Evolutionary conservation across 2,888 invertebrate genomes (phyloP), one percentile per base, ranked within the genome.

Genomic region (Hedychridium roseum): DNA sequence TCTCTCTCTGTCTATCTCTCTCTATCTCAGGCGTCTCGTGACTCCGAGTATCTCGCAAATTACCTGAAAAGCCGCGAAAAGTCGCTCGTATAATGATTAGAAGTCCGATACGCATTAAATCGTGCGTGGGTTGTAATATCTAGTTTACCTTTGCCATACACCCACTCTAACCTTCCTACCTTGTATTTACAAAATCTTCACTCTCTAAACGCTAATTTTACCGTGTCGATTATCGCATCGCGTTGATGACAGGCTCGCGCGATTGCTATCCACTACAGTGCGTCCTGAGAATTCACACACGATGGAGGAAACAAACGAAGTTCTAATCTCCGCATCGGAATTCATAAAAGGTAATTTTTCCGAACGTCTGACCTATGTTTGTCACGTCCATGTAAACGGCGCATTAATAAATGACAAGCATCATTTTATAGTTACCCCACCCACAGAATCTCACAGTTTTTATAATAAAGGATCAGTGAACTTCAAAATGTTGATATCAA

Each of bases 291-390:
- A 45, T 35, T 31, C 34, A 38, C 34, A 30, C 32, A 70, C 42
- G 43, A 77, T 77, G 77, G 76, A 76, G 45, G 71, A 74, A 47
- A 68, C 66, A 54, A 67, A 69, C 32, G 70, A 72, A 38, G 52
- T 69, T 49, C 50, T 77, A 31, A 60, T 76, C 15, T 72, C 70
- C 20, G 65, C 73, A 14, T 67, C 74, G 4, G 78, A 78, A 57
- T 71, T 78, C 49, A 73, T 78, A 44, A 77, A 73, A 73, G 76
- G 78, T 78, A 67, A 32, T 9, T 9, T 17, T 12, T 5, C 7
- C 1, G n/a, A n/a, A n/a, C n/a, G n/a, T n/a, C n/a, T n/a, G n/a
- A n/a, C n/a, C n/a, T n/a, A n/a, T n/a, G n/a, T n/a, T n/a, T 20
- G 20, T 11, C 4, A 30, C 11, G 5, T 23, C 23, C 5, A 23